Percentiles rank a stretch among this genome's conserved stretches.
These are phyloP conservation scores for Cataglyphis altisquamis DNA, from an alignment of 2,888 invertebrate species.

Conservation along the genomic window DNA sequence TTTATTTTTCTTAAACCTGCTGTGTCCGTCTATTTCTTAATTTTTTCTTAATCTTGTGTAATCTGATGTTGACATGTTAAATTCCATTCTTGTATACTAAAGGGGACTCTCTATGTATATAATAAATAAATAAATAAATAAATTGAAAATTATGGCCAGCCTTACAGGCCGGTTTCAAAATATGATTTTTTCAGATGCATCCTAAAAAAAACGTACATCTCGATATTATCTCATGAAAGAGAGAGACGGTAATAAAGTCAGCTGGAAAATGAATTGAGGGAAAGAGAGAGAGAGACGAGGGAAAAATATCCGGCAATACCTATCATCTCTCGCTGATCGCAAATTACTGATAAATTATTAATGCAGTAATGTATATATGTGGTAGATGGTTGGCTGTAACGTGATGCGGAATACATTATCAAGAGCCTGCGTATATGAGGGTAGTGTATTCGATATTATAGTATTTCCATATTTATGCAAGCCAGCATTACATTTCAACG, in stretches of 20 bases:
- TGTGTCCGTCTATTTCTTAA: no score
- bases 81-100: no score
- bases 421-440: conserved; percentile 21
- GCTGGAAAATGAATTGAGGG: not conserved
- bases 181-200: no score
- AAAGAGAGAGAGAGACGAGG: not conserved
- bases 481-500: conserved; percentile 44
- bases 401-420: conserved; percentile 49
- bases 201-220: not conserved
- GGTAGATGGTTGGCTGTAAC: conserved; percentile 34
- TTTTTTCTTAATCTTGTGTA: no score
- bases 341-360: conserved; percentile 51
- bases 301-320: conserved; percentile 2
- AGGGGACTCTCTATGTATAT: no score
- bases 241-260: not conserved
- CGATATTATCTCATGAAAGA: not conserved
- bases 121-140: no score
- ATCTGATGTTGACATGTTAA: no score
- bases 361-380: conserved; percentile 31
- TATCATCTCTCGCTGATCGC: conserved; percentile 26
- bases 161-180: not conserved
- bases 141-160: not conserved
- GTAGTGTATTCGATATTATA: conserved; percentile 26
- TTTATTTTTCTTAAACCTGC: no score
- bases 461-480: conserved; percentile 54